These are phyloP conservation scores for Alentia gelatinosa DNA, from an alignment of 2,888 invertebrate genomes.

Conservation along the genomic window DNA sequence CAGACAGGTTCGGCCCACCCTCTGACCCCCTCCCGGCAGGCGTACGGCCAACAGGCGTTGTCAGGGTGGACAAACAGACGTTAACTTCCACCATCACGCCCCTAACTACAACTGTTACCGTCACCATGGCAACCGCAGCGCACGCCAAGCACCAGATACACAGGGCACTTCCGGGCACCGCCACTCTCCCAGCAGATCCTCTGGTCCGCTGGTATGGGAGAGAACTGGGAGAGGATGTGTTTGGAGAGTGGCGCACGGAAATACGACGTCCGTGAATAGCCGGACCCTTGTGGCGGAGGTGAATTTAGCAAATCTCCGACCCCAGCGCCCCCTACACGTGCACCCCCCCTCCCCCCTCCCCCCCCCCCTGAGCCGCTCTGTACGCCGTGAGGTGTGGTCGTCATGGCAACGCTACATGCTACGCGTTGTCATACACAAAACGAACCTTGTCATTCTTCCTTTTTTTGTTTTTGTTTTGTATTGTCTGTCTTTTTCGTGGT, in stretches of 20 bases:
- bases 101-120: background rate
- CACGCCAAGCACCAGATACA: background rate
- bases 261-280: slow-evolving; percentile 22
- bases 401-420: background rate
- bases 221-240: background rate
- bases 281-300: background rate
- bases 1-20: no score
- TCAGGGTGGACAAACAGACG: no score
- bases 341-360: background rate
- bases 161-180: background rate
- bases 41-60: no score
- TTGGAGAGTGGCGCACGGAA: background rate
- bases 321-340: background rate
- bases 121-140: background rate
- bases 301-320: background rate
- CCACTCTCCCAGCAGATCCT: background rate
- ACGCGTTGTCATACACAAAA: no score
- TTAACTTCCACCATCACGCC: no score
- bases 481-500: no score
- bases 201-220: background rate
- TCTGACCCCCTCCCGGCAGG: no score
- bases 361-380: background rate
- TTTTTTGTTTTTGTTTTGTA: no score
- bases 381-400: background rate
- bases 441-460: no score